Conservation (phyloP, 2,113 vertebrate species). For the Dipodomys ordii region DNA sequence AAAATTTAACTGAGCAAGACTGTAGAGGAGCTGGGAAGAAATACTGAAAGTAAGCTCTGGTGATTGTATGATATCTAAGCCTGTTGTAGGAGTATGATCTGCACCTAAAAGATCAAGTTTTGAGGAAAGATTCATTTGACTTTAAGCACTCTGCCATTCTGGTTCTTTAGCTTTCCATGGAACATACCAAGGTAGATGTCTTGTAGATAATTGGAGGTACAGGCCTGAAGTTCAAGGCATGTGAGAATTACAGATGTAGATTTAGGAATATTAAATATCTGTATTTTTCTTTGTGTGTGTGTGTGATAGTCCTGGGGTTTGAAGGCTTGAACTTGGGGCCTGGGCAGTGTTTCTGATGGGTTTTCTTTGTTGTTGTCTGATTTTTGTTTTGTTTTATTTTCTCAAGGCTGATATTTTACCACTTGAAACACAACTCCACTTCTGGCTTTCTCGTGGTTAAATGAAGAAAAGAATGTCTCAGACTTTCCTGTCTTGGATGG, state of each 20-base stretch:
- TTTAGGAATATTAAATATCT: neutral
- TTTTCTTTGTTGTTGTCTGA: too few relatives aligned
- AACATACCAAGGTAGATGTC: neutral
- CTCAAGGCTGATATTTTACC: too few relatives aligned
- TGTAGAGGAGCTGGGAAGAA: neutral
- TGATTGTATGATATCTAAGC: accelerated
- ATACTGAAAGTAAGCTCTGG: neutral
- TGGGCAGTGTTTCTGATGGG: too few relatives aligned
- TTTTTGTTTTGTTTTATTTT: too few relatives aligned
- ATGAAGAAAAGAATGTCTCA: too few relatives aligned
- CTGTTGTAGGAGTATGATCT: neutral
- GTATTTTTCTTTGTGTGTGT: too few relatives aligned
- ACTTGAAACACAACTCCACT: too few relatives aligned
- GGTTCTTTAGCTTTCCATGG: neutral
- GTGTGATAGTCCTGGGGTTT: too few relatives aligned
- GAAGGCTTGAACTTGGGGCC: too few relatives aligned
- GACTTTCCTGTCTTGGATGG: too few relatives aligned
- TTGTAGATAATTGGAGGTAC: neutral
- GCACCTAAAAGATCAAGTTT: neutral
- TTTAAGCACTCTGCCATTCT: neutral
- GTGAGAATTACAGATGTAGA: neutral
- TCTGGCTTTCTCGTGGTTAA: too few relatives aligned
- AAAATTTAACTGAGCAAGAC: neutral
- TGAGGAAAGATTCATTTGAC: neutral
- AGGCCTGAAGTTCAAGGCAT: neutral